Evolutionary conservation across 2,797 vertebrate species (phyloP), one percentile per base, ranked within the genome.

Genomic region (Petrocephalus schoutedeni): DNA sequence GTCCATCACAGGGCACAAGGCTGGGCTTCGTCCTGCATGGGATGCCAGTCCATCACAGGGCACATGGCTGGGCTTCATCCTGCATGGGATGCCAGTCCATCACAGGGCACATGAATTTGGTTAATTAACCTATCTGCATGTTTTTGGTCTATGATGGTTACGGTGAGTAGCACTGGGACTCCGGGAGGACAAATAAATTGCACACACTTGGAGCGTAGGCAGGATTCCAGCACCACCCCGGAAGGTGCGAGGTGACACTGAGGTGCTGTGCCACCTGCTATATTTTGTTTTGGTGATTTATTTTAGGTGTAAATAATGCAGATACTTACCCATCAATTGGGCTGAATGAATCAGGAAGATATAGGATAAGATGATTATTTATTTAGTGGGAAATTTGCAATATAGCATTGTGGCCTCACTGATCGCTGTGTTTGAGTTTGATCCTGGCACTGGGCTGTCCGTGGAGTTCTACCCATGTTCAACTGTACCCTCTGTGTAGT

Each of bases 271-370:
- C 41, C 74, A 49, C 74, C 74, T n/a, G 74, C 74, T 80, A 14
- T n/a, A 49, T 80, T 80, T 45, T 9, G 41, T 41, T n/a, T 49
- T 3, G 41, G 74, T 80, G 74, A 80, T 80, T 71, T 49, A 80
- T n/a, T 49, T 80, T 49, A 80, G 74, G 74, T 49, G 74, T 80
- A 80, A 80, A 80, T 49, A n/a, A 41, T 80, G 32, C 64, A 71
- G 28, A 36, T 49, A 9, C n/a, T 80, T n/a, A 49, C 2, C 41
- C 7, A 49, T n/a, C 3, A 28, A 28, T 28, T 41, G 32, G 16
- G 45, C 19, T 80, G 74, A 80, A 49, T 49, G 74, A n/a, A 49
- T 80, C 74, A 8, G 36, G 71, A n/a, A 10, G 36, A 28, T 28
- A 28, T 28, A 28, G 28, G 28, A 28, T 28, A 28, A 28, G 28